phyloP scores from a whole-genome alignment of 2,113 vertebrate genomes.

The Cephalopterus ornatus region DNA sequence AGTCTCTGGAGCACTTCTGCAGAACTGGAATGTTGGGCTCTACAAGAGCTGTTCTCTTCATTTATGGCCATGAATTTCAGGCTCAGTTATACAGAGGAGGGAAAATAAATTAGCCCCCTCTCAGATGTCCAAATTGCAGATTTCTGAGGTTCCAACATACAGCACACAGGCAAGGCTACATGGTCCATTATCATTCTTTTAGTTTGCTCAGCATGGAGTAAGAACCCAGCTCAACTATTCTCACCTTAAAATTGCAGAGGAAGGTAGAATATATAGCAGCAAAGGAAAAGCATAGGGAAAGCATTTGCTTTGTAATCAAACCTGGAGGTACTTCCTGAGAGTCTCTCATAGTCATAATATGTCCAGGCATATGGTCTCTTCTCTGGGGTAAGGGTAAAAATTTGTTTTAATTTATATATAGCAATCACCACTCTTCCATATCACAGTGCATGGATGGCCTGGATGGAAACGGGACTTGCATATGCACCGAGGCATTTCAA shows the following conservation, averaged over 20 bases:
- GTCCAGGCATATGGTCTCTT: neutral
- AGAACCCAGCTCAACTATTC: neutral
- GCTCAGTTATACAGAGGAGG: neutral
- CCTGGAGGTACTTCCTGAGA: neutral
- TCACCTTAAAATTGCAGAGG: neutral
- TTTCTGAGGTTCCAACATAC: neutral
- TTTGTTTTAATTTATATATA: neutral
- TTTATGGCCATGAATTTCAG: neutral
- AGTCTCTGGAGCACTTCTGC: neutral
- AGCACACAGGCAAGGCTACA: neutral
- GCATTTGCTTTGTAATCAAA: neutral
- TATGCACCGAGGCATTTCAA: constrained; percentile 78
- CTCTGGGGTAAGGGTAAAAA: neutral
- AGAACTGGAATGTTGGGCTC: neutral
- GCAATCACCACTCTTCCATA: neutral
- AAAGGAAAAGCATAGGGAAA: neutral
- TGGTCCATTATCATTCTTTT: neutral
- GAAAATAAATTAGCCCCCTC: neutral
- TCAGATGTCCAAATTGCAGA: neutral
- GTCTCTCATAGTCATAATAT: neutral
- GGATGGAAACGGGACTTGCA: constrained; percentile 82
- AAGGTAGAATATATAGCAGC: neutral
- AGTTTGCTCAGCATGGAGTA: neutral
- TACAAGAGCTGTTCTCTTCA: neutral
- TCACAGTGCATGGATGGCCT: constrained; percentile 83